These are phyloP conservation scores for Hippasteria phrygiana DNA, from an alignment of 53 echinoderm and acorn worm genomes.

Conservation along the genomic window DNA sequence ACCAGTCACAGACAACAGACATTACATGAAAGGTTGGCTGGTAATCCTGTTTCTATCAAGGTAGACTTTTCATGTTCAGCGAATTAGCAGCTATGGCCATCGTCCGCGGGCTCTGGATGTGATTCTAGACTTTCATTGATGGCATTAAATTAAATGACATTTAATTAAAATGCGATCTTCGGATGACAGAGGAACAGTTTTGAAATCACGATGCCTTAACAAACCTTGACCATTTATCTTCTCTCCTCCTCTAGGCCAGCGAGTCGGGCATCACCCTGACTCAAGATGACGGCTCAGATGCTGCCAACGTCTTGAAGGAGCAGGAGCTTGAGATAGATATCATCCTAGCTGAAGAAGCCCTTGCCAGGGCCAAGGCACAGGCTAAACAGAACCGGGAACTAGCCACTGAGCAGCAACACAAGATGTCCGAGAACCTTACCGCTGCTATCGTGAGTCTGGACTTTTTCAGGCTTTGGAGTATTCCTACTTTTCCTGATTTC, in stretches of 20 bases:
- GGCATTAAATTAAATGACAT: too few species aligned
- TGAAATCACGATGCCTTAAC: not conserved
- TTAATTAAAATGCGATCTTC: too few species aligned
- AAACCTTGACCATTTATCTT: not conserved
- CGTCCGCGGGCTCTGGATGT: too few species aligned
- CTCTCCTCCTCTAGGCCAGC: constrained; percentile 67
- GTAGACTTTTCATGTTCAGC: too few species aligned
- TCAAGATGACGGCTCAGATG: constrained; percentile 62
- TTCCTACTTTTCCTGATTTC: too few species aligned
- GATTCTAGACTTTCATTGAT: too few species aligned
- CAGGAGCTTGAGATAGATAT: constrained; percentile 88
- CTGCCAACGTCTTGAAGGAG: constrained; percentile 69
- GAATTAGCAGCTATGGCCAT: too few species aligned
- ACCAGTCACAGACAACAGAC: too few species aligned
- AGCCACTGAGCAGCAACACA: constrained; percentile 81
- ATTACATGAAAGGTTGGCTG: too few species aligned
- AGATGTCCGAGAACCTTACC: constrained; percentile 90
- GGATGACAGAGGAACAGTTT: too few species aligned
- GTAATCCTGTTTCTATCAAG: too few species aligned
- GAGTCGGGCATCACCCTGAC: constrained; percentile 80
- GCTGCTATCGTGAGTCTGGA: constrained; percentile 81
- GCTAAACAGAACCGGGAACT: constrained; percentile 73
- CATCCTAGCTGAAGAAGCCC: constrained; percentile 83
- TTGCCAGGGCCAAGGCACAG: constrained; percentile 81
- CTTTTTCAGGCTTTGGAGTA: not conserved